Percentiles rank a stretch among this genome's conserved stretches.
phyloP scores from a whole-genome alignment of 92 coral and sea anemone genomes.

The Phymanthus crucifer region DNA sequence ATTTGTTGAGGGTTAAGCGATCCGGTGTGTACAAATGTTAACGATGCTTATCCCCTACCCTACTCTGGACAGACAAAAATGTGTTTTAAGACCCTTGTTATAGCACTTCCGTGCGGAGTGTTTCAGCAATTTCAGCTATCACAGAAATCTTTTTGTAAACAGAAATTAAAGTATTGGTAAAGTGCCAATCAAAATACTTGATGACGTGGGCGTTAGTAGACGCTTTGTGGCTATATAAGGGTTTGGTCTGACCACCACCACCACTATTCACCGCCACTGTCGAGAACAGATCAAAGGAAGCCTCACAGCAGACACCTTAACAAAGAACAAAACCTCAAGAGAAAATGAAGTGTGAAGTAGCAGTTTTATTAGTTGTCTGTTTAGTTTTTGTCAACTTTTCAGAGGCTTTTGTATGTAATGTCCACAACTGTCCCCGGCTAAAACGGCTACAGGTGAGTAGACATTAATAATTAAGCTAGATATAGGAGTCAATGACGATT shows the following conservation, averaged over 20 bases:
- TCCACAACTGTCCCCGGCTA: not conserved
- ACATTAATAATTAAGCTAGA: not conserved
- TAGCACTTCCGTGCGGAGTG: not conserved
- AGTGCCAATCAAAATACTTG: not conserved
- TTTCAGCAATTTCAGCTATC: constrained; percentile 4
- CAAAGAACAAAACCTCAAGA: not conserved
- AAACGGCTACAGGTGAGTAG: not conserved
- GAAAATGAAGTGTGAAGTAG: not conserved
- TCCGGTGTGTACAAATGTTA: no score
- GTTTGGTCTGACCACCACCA: not conserved
- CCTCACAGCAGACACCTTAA: not conserved
- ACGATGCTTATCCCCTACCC: not conserved
- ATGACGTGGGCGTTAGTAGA: not conserved
- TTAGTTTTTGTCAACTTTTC: constrained; percentile 2
- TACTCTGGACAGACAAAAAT: not conserved
- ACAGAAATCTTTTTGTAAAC: constrained; percentile 6
- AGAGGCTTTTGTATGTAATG: not conserved
- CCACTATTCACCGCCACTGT: not conserved
- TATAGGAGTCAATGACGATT: not conserved
- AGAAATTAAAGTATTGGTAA: not conserved
- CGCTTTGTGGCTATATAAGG: not conserved
- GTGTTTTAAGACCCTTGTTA: not conserved
- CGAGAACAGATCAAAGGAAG: not conserved
- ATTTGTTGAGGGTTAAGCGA: not conserved
- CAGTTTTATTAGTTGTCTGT: not conserved